Evolutionary conservation across 2,888 invertebrate species (phyloP).

Genomic region (Lasioglossum villosulum): DNA sequence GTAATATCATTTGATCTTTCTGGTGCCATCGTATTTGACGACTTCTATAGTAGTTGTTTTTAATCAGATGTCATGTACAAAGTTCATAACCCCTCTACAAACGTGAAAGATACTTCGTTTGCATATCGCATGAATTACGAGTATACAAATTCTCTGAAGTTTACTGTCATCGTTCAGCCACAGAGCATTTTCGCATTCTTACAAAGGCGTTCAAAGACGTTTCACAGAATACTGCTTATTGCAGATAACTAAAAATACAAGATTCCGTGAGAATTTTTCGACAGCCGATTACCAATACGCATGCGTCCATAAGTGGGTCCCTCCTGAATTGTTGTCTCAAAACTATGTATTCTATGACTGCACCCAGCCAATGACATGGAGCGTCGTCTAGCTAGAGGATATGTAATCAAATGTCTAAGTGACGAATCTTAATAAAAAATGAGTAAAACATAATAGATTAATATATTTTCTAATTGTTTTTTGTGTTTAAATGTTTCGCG

Average conservation of each 20-base stretch:
- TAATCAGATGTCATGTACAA: slow-evolving; percentile 31
- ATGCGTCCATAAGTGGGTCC: neutral
- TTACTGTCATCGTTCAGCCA: neutral
- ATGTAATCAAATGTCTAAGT: too few species aligned
- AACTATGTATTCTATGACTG: too few species aligned
- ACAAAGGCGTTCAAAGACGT: neutral
- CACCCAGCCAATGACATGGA: too few species aligned
- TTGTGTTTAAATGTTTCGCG: too few species aligned
- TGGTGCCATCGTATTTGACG: slow-evolving; percentile 53
- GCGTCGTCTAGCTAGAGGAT: too few species aligned
- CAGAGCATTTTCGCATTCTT: neutral
- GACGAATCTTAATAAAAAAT: too few species aligned
- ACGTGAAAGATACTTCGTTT: neutral
- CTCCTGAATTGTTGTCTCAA: too few species aligned
- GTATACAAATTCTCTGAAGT: neutral
- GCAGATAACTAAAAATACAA: neutral
- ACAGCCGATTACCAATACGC: neutral
- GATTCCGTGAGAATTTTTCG: neutral
- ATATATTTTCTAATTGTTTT: too few species aligned
- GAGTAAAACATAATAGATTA: too few species aligned
- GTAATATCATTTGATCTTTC: slow-evolving; percentile 68
- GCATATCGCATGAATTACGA: neutral
- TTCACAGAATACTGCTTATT: neutral
- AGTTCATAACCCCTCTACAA: slow-evolving; percentile 45
- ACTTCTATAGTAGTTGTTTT: slow-evolving; percentile 7